These are phyloP conservation scores for Popillia japonica DNA, from an alignment of 1,140 invertebrate genomes.

Conservation along the genomic window DNA sequence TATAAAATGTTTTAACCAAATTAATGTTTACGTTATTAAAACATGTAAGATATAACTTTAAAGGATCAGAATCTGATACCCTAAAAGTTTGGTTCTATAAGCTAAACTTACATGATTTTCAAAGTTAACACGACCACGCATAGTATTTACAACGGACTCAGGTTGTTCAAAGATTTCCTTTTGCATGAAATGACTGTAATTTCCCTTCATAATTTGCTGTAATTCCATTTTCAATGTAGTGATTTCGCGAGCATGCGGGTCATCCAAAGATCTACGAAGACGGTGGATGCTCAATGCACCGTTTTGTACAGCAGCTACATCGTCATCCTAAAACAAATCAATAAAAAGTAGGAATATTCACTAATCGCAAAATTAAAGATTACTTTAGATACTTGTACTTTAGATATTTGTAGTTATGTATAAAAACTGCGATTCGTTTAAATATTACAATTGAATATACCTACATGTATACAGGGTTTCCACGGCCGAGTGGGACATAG, in stretches of 20 bases:
- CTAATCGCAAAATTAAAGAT: conserved; percentile 29
- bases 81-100: no score
- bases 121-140: conserved; percentile 97
- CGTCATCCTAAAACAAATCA: conserved; percentile 79
- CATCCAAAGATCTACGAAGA: conserved; percentile 80
- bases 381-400: no score
- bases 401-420: no score
- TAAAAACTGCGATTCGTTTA: no score
- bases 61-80: no score
- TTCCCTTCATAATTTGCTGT: conserved; percentile 99
- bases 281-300: conserved; percentile 96
- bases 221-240: conserved; percentile 98
- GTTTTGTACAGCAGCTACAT: conserved; percentile 87
- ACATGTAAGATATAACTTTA: no score
- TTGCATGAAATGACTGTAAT: conserved; percentile 98
- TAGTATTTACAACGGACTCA: conserved; percentile 98
- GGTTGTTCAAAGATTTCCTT: conserved; percentile 99
- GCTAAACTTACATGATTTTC: conserved; percentile 80
- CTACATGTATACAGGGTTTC: no score
- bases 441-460: no score
- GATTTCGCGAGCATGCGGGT: conserved; percentile 91
- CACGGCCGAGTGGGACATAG: no score
- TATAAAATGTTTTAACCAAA: no score
- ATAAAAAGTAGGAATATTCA: no score
- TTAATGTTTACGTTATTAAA: no score